These are phyloP conservation scores for Triplophysa dalaica DNA, from an alignment of 2,113 vertebrate genomes.

Conservation along the genomic window DNA sequence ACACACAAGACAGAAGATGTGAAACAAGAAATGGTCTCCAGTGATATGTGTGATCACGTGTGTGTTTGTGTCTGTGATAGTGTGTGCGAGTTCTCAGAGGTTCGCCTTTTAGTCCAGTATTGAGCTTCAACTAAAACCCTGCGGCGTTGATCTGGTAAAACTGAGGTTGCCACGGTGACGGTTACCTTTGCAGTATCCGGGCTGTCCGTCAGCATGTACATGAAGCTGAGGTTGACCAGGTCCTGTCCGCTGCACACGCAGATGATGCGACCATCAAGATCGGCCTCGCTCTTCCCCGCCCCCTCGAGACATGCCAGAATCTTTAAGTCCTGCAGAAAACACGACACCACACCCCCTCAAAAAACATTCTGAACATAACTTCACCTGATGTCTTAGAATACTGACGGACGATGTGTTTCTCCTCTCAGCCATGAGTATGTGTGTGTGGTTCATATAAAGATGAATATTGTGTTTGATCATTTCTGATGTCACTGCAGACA, in stretches of 20 bases:
- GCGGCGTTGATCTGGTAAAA: not conserved
- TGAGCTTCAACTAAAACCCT: not conserved
- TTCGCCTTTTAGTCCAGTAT: not conserved
- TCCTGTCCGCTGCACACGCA: slow-evolving; percentile 95
- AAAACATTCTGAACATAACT: not conserved
- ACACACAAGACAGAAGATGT: not conserved
- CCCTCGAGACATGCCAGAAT: slow-evolving; percentile 89
- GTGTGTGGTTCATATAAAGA: too few relatives aligned
- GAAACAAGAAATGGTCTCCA: too few relatives aligned
- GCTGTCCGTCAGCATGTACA: slow-evolving; percentile 93
- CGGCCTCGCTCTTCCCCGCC: slow-evolving; percentile 86
- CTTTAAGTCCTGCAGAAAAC: slow-evolving; percentile 86
- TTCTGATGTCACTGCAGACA: too few relatives aligned
- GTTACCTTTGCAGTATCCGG: slow-evolving; percentile 89
- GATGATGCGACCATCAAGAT: slow-evolving; percentile 90
- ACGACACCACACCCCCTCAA: not conserved
- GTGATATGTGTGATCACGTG: too few relatives aligned
- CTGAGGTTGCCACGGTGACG: slow-evolving; percentile 17
- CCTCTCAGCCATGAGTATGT: too few relatives aligned
- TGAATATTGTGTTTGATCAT: too few relatives aligned
- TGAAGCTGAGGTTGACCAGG: slow-evolving; percentile 97
- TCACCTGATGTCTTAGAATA: not conserved
- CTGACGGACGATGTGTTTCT: too few relatives aligned
- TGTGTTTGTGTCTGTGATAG: too few relatives aligned
- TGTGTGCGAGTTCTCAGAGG: too few relatives aligned